phyloP scores from a whole-genome alignment of 1,140 invertebrate species.

The Caenorhabditis inopinata region DNA sequence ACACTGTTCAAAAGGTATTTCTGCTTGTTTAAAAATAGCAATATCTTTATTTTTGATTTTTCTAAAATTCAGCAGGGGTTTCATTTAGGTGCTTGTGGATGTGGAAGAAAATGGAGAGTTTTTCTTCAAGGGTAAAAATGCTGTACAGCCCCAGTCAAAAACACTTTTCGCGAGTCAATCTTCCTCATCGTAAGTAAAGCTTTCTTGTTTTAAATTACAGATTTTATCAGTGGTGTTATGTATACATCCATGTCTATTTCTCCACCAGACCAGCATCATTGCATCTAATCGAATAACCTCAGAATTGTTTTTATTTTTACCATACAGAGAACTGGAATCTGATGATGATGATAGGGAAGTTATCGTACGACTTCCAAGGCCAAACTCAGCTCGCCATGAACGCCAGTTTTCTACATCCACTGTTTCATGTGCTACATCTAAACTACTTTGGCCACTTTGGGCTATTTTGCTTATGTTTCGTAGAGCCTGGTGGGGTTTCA shows the following conservation, averaged over 20 bases:
- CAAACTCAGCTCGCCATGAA: background rate
- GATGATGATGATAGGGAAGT: background rate
- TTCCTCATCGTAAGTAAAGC: conserved; percentile 1
- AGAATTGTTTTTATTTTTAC: background rate
- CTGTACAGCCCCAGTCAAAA: background rate
- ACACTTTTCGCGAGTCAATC: background rate
- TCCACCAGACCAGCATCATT: background rate
- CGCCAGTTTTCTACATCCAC: conserved; percentile 2
- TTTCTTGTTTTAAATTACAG: background rate
- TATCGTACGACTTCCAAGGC: background rate
- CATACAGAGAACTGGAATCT: background rate
- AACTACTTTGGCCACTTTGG: background rate
- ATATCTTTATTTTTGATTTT: background rate
- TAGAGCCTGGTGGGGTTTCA: background rate
- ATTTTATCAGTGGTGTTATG: background rate
- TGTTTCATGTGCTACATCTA: background rate
- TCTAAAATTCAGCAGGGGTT: too few relatives aligned
- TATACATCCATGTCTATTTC: background rate
- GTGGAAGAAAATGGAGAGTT: conserved; percentile 31
- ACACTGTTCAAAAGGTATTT: conserved; percentile 38
- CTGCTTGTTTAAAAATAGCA: background rate
- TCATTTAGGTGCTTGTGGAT: conserved; percentile 38
- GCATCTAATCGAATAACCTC: background rate
- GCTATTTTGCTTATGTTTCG: background rate
- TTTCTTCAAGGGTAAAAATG: background rate